Evolutionary conservation across 2,113 vertebrate genomes (phyloP).

Genomic region (Gymnorhina tibicen): DNA sequence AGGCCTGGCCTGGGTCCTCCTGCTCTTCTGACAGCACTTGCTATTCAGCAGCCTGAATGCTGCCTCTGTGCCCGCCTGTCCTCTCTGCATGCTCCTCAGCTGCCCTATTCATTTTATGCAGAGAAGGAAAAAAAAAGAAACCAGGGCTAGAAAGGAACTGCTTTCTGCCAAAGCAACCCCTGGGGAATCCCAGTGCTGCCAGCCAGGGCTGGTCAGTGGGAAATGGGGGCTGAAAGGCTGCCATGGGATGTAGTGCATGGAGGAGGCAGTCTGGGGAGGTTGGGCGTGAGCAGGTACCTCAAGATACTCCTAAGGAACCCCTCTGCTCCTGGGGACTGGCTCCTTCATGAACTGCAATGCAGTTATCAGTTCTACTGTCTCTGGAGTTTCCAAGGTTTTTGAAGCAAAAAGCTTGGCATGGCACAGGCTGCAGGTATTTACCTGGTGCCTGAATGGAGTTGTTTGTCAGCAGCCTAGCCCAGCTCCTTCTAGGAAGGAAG

Average conservation of each 20-base stretch:
- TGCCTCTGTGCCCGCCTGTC: conserved; percentile 10
- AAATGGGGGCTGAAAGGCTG: not conserved
- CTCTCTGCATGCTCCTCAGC: not conserved
- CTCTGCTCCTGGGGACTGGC: not conserved
- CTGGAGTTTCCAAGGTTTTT: not conserved
- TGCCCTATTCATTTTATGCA: conserved; percentile 27
- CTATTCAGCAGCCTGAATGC: conserved; percentile 38
- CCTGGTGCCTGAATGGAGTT: not conserved
- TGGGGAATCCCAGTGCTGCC: not conserved
- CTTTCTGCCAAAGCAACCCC: conserved; percentile 6
- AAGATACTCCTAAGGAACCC: not conserved
- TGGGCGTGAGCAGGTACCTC: not conserved
- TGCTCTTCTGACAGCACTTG: conserved; percentile 1
- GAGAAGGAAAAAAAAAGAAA: not conserved
- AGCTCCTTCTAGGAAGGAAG: not conserved
- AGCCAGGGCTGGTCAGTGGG: not conserved
- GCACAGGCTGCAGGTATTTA: not conserved
- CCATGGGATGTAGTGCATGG: fast-evolving
- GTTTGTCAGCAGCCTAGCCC: not conserved
- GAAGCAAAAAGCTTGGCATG: not conserved
- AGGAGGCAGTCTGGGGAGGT: not conserved
- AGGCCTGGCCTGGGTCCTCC: conserved; percentile 9
- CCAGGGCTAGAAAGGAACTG: not conserved
- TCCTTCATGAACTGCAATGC: fast-evolving
- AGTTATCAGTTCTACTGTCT: fast-evolving